These are phyloP conservation scores for Acanthornis magna DNA, from an alignment of 2,797 vertebrate genomes.

Conservation along the genomic window DNA sequence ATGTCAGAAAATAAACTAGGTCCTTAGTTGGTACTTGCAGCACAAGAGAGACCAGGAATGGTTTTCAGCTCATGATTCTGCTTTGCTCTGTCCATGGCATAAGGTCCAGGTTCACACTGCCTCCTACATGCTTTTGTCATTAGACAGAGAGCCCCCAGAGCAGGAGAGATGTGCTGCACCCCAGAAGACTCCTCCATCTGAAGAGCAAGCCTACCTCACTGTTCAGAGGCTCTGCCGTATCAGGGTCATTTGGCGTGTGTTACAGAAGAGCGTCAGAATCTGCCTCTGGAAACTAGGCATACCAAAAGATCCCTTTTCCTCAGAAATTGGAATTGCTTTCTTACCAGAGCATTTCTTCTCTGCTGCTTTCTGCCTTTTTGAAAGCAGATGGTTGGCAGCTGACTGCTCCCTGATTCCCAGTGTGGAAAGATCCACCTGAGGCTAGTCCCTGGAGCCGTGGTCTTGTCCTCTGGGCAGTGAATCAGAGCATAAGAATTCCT, in stretches of 20 bases:
- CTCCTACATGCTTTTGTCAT: not conserved
- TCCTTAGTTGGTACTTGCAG: not conserved
- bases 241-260: fast-evolving
- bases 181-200: not conserved
- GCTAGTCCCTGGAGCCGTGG: not conserved
- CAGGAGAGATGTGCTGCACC: not conserved
- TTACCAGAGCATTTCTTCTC: not conserved
- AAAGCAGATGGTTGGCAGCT: not conserved
- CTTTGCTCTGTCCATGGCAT: not conserved
- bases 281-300: not conserved
- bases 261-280: not conserved
- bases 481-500: not conserved
- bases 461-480: not conserved
- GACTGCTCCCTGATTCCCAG: not conserved
- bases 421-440: not conserved
- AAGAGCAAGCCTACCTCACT: not conserved
- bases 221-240: not conserved
- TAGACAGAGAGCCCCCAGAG: not conserved
- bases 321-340: not conserved
- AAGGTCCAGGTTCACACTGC: not conserved
- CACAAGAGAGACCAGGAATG: not conserved
- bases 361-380: not conserved
- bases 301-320: not conserved
- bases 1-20: not conserved
- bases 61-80: not conserved